These are phyloP conservation scores for Intellagama lesueurii DNA, from an alignment of 2,797 vertebrate genomes.

Conservation along the genomic window DNA sequence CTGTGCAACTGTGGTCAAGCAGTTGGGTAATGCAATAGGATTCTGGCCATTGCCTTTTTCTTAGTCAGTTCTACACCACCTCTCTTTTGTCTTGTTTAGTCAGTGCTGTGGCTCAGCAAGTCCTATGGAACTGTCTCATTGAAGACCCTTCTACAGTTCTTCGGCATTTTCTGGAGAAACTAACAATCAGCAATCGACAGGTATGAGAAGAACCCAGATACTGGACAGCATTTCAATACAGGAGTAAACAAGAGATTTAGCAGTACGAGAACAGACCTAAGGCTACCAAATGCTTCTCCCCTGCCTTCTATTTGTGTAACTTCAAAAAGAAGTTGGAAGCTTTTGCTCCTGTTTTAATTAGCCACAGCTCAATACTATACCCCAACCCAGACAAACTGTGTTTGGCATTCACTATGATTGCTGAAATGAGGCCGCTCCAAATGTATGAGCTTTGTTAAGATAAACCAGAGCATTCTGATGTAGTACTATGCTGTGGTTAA, in stretches of 20 bases:
- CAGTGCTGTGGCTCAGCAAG: conserved; percentile 96
- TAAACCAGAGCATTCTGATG: not conserved
- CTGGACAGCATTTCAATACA: not conserved
- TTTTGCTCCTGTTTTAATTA: not conserved
- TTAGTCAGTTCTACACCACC: not conserved
- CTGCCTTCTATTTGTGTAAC: not conserved
- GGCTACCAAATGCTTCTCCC: not conserved
- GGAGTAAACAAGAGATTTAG: not conserved
- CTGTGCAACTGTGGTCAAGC: too few species aligned
- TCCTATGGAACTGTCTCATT: conserved; percentile 98
- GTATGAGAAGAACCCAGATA: conserved; percentile 66
- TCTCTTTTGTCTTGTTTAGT: conserved; percentile 79
- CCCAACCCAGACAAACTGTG: not conserved
- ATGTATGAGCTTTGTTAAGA: not conserved
- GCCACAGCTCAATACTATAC: not conserved
- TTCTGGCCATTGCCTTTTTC: not conserved
- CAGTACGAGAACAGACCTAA: not conserved
- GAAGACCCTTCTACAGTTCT: conserved; percentile 98
- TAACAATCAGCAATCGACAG: conserved; percentile 98
- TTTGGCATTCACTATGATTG: not conserved
- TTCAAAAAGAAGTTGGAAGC: not conserved
- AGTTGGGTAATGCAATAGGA: too few species aligned
- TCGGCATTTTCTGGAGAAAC: conserved; percentile 96
- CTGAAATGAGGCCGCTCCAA: not conserved
- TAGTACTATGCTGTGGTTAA: not conserved